Conservation (phyloP, 2,797 vertebrate genomes). For the Chiloscyllium punctatum region DNA sequence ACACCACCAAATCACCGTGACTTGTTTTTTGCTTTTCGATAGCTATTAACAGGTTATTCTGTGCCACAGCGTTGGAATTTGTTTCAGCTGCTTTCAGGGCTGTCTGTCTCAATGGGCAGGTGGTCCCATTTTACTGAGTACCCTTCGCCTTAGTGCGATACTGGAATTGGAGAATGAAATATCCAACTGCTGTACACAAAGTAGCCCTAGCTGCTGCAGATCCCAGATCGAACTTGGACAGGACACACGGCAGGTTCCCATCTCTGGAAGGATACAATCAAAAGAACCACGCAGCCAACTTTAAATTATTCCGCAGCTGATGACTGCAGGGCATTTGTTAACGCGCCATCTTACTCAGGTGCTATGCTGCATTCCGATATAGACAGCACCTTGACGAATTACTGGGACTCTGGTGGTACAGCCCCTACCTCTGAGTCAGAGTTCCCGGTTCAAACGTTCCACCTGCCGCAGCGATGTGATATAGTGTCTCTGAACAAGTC, state of each 20-base stretch:
- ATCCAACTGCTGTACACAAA: not conserved
- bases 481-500: no score
- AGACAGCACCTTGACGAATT: not conserved
- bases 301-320: not conserved
- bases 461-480: no score
- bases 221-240: not conserved
- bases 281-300: not conserved
- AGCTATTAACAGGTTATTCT: no score
- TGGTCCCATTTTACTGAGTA: no score
- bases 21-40: no score
- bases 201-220: not conserved
- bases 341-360: not conserved
- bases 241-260: not conserved
- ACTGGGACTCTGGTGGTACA: no score
- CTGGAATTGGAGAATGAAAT: not conserved
- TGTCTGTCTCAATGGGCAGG: not conserved
- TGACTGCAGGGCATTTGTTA: not conserved
- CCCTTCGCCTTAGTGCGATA: not conserved
- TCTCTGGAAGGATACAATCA: not conserved
- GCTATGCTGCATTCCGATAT: not conserved
- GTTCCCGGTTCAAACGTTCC: no score
- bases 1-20: no score
- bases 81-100: not conserved
- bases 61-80: not conserved
- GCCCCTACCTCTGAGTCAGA: no score